These are phyloP conservation scores for Platerodrilus igneus DNA, from an alignment of 2,888 invertebrate genomes.

Conservation along the genomic window DNA sequence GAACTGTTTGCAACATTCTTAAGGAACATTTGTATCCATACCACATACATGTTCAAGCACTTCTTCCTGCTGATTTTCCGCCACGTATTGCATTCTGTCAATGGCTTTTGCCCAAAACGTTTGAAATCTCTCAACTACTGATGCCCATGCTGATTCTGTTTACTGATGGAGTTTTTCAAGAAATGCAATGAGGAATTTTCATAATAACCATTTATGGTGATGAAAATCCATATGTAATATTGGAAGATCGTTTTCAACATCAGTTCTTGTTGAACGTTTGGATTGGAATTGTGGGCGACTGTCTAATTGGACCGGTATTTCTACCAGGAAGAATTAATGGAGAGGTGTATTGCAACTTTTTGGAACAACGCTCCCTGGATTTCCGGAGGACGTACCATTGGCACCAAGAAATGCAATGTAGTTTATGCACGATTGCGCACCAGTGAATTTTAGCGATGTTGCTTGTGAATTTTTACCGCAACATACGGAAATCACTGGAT, in stretches of 20 bases:
- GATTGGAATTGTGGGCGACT: constrained; percentile 15
- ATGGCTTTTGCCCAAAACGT: too few species aligned
- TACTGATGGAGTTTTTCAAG: constrained; percentile 11
- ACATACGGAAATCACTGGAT: constrained; percentile 26
- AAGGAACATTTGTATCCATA: too few species aligned
- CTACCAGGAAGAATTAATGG: constrained; percentile 18
- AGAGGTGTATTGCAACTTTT: constrained; percentile 16
- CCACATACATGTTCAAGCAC: too few species aligned
- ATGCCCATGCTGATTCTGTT: constrained; percentile 9
- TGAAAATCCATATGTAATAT: constrained; percentile 9
- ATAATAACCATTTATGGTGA: constrained; percentile 12
- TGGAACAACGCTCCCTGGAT: constrained; percentile 16
- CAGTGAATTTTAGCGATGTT: constrained; percentile 28
- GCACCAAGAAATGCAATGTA: constrained; percentile 31
- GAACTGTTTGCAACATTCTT: too few species aligned
- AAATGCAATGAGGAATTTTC: constrained; percentile 6
- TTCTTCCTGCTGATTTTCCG: too few species aligned
- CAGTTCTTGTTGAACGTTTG: constrained; percentile 18
- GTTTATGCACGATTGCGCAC: constrained; percentile 34
- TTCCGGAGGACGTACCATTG: constrained; percentile 25
- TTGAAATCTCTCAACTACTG: too few species aligned
- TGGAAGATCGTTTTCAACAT: constrained; percentile 9
- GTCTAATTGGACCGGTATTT: constrained; percentile 21
- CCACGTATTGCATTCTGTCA: too few species aligned
- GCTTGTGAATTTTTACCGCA: constrained; percentile 22